Percentiles rank a stretch among this genome's conserved stretches.
These are phyloP conservation scores for Ceuthmochares aereus DNA, from an alignment of 2,113 vertebrate species.

Conservation along the genomic window DNA sequence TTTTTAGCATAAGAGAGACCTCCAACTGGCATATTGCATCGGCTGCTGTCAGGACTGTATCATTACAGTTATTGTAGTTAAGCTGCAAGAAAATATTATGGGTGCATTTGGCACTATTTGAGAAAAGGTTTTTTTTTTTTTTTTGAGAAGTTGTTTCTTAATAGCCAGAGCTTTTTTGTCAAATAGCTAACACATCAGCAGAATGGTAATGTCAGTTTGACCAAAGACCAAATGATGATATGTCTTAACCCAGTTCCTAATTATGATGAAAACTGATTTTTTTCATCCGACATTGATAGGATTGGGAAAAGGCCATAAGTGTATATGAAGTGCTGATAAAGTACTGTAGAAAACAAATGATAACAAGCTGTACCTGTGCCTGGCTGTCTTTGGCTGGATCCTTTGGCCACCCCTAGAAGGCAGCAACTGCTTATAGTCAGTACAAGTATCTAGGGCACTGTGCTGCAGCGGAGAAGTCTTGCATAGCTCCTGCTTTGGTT, in stretches of 20 bases:
- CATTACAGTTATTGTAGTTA: not conserved
- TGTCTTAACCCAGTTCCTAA: not conserved
- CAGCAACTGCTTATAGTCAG: not conserved
- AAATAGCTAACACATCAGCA: not conserved
- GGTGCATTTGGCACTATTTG: not conserved
- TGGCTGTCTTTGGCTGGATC: not conserved
- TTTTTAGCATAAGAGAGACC: not conserved
- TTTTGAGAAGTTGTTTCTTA: not conserved
- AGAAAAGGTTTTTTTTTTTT: not conserved
- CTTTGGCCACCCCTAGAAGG: not conserved
- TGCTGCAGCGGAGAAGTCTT: not conserved
- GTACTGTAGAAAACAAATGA: not conserved
- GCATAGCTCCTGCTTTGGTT: not conserved
- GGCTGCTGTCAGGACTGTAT: not conserved
- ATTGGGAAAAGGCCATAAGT: not conserved
- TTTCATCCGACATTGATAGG: not conserved
- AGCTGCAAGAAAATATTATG: not conserved
- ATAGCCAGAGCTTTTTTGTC: not conserved
- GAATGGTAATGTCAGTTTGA: not conserved
- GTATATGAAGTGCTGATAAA: not conserved
- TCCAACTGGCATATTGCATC: not conserved
- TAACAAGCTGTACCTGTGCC: not conserved
- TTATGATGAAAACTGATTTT: fast-evolving
- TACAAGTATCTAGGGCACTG: not conserved
- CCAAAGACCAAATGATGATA: not conserved